Evolutionary conservation across 2,888 invertebrate genomes (phyloP).

Genomic region (Scaptomyza reducta): DNA sequence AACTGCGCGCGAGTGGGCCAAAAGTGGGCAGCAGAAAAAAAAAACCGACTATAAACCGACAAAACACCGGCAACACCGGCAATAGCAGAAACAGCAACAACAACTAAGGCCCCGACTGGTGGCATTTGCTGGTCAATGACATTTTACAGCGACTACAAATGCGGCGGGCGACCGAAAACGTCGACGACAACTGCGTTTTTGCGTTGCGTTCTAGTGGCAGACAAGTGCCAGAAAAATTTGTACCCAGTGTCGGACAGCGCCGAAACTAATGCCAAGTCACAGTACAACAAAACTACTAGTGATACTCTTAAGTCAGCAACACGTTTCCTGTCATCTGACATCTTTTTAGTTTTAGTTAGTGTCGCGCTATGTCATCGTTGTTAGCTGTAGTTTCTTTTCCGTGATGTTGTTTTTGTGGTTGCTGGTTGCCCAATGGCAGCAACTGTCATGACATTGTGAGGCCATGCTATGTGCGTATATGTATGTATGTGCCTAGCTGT

Average conservation of each 20-base stretch:
- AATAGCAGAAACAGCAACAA: constrained; percentile 10
- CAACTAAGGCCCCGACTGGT: constrained; percentile 56
- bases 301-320: constrained; percentile 53
- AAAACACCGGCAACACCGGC: constrained; percentile 53
- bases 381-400: constrained; percentile 34
- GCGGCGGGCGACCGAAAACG: constrained; percentile 23
- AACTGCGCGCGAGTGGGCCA: constrained; percentile 75
- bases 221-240: constrained; percentile 70
- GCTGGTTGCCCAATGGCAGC: constrained; percentile 30
- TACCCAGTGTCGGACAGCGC: constrained; percentile 35
- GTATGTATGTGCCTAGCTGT: constrained; percentile 16
- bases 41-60: constrained; percentile 32
- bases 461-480: neutral
- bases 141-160: constrained; percentile 64
- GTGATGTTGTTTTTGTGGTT: constrained; percentile 23
- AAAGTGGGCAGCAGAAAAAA: constrained; percentile 62
- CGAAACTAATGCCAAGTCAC: constrained; percentile 72
- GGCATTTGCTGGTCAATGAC: constrained; percentile 81
- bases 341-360: constrained; percentile 4
- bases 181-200: constrained; percentile 29
- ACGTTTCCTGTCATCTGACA: constrained; percentile 68
- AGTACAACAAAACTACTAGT: constrained; percentile 11
- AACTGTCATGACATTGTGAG: constrained; percentile 59
- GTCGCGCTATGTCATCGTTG: constrained; percentile 54
- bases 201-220: constrained; percentile 57